Evolutionary conservation across 2,888 invertebrate genomes (phyloP), one percentile per base, ranked within the genome.

Genomic region (Buathra laborator): DNA sequence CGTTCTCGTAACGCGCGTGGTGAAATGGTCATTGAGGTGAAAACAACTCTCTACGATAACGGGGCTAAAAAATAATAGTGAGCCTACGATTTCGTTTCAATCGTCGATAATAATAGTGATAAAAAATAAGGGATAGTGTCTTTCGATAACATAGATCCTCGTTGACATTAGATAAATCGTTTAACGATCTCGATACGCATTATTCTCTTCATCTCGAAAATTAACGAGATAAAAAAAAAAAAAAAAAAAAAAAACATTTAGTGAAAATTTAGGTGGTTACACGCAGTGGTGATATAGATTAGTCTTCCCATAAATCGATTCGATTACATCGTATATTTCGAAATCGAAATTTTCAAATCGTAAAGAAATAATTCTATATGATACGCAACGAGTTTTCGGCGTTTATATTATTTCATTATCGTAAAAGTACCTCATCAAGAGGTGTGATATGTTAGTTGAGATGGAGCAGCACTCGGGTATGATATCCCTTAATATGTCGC

Each of bases 401-500:
- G 64, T 24, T 16, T 0, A 4, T 70, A 16, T 43, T 43, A 0
- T 19, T 62, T 62, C 14, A 14, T 48, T n/a, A 7, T 19, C 32
- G 46, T 7, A 67, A 62, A 32, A 29, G 48, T 80, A 48, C 80
- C 84, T 81, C 76, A 67, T 67, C 66, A 48, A 80, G 80, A 80
- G 88, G 88, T 87, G 91, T 94, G 95, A 95, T 95, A 96, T 96
- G 96, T 96, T 96, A 96, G 96, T 96, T 95, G 96, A 96, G 95
- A 98, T 98, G 98, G 97, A 98, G 95, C 97, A 97, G 95, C 95
- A 96, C 94, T 95, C 96, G 95, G 96, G 97, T 95, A 96, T 97
- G 95, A 96, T 97, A 95, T 97, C 97, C 94, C 96, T 97, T 93
- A 97, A 97, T 95, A 97, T 98, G 97, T 97, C 97, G 95, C 97